Percentiles rank a stretch among this genome's conserved stretches.
Conservation (phyloP, 2,113 vertebrate species). For the Triplophysa siluroides region DNA sequence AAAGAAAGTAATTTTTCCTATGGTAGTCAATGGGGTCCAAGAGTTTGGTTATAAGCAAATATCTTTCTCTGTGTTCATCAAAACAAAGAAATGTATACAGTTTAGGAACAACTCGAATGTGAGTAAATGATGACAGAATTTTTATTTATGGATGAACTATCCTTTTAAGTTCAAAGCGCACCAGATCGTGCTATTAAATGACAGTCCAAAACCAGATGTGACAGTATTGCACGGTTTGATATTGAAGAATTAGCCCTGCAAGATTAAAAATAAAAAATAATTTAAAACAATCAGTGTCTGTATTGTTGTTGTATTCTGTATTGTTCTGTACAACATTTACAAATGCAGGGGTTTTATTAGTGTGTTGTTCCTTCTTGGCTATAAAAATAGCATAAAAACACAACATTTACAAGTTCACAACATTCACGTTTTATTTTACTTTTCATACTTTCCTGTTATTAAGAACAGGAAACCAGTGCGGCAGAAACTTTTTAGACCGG, state of each 20-base stretch:
- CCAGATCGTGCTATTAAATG: neutral
- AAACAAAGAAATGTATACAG: too few species aligned
- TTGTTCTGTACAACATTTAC: neutral
- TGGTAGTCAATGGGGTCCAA: too few species aligned
- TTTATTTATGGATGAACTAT: too few species aligned
- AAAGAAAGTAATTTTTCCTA: too few species aligned
- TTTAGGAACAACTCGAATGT: too few species aligned
- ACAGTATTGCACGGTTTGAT: neutral
- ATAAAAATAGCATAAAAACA: constrained; percentile 7
- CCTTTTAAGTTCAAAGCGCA: neutral
- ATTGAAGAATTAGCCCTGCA: neutral
- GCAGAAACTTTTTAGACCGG: neutral
- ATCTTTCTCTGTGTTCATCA: too few species aligned
- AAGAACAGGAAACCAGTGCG: constrained; percentile 17
- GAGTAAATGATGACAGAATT: too few species aligned
- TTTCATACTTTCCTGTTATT: constrained; percentile 39
- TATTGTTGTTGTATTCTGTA: neutral
- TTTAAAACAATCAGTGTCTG: neutral
- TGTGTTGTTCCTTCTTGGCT: neutral
- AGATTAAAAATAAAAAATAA: constrained; percentile 18
- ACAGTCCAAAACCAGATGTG: neutral
- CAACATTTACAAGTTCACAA: neutral
- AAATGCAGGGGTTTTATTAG: neutral
- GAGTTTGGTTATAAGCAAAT: too few species aligned
- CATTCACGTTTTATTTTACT: neutral